Percentiles rank a stretch among this genome's conserved stretches.
These are phyloP conservation scores for Myxocyprinus asiaticus DNA, from an alignment of 2,113 vertebrate genomes.

Conservation along the genomic window DNA sequence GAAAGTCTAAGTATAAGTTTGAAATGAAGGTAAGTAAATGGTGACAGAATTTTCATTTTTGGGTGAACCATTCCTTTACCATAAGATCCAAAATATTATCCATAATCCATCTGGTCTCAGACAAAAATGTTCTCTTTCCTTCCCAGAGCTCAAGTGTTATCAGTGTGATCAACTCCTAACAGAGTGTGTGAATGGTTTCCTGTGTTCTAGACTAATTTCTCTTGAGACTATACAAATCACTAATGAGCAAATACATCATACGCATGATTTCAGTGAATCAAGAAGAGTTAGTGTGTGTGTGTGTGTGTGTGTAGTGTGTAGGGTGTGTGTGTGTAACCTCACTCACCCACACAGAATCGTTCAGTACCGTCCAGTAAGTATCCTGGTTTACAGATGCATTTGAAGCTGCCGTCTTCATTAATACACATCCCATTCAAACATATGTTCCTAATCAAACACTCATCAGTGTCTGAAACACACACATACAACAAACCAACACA, in stretches of 20 bases:
- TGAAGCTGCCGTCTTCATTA: slow-evolving; percentile 97
- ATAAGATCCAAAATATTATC: no score
- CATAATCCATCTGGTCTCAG: no score
- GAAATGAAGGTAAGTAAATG: no score
- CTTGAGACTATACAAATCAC: slow-evolving; percentile 70
- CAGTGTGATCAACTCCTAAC: no score
- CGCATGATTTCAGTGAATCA: background rate
- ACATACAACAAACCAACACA: background rate
- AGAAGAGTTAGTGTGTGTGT: no score
- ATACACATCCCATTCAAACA: slow-evolving; percentile 97
- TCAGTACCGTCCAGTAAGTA: slow-evolving; percentile 80
- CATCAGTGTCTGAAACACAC: slow-evolving; percentile 86
- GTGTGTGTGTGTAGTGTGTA: background rate
- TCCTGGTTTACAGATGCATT: slow-evolving; percentile 96
- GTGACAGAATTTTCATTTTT: no score
- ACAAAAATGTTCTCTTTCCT: no score
- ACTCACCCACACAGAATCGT: slow-evolving; percentile 75
- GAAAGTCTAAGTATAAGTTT: no score
- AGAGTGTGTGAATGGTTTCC: slow-evolving; percentile 44
- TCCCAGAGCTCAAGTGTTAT: no score
- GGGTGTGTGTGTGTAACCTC: no score
- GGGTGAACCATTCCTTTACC: no score
- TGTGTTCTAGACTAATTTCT: slow-evolving; percentile 49
- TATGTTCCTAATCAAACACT: slow-evolving; percentile 92
- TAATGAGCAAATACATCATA: slow-evolving; percentile 65